Conservation (phyloP, 2,113 vertebrate species). For the Pycnonotus jocosus region DNA sequence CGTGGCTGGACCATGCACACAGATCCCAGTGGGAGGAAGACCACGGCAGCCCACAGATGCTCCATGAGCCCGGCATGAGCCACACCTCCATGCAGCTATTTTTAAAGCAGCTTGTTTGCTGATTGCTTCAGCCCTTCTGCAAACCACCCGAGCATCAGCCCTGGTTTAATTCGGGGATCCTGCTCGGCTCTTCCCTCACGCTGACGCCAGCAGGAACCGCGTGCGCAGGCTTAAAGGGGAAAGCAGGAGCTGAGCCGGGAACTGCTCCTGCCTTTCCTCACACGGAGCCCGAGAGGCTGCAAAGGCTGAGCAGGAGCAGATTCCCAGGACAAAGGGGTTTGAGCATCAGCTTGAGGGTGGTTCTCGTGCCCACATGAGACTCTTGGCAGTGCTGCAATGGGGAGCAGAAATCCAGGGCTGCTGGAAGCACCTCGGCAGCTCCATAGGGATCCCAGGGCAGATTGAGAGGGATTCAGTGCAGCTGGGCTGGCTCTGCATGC, state of each 20-base stretch:
- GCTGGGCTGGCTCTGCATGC: not conserved
- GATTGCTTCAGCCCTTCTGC: not conserved
- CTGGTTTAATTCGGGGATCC: not conserved
- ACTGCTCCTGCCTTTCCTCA: not conserved
- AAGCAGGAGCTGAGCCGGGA: not conserved
- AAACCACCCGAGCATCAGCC: not conserved
- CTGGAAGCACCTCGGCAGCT: not conserved
- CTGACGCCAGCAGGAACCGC: not conserved
- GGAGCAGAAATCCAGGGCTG: not conserved
- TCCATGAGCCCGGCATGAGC: not conserved
- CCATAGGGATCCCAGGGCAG: fast-evolving
- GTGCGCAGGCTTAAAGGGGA: not conserved
- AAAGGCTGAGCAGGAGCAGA: not conserved
- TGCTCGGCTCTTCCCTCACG: not conserved
- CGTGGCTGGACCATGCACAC: fast-evolving
- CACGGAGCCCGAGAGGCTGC: not conserved
- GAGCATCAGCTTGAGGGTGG: not conserved
- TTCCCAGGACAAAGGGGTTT: not conserved
- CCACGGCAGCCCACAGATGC: not conserved
- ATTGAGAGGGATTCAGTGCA: not conserved
- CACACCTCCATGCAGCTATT: not conserved
- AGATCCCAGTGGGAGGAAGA: not conserved
- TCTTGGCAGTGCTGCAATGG: fast-evolving
- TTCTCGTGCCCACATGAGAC: fast-evolving
- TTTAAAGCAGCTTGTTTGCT: not conserved